These are phyloP conservation scores for Cygnus buccinator DNA, from an alignment of 2,113 vertebrate species.

Conservation along the genomic window DNA sequence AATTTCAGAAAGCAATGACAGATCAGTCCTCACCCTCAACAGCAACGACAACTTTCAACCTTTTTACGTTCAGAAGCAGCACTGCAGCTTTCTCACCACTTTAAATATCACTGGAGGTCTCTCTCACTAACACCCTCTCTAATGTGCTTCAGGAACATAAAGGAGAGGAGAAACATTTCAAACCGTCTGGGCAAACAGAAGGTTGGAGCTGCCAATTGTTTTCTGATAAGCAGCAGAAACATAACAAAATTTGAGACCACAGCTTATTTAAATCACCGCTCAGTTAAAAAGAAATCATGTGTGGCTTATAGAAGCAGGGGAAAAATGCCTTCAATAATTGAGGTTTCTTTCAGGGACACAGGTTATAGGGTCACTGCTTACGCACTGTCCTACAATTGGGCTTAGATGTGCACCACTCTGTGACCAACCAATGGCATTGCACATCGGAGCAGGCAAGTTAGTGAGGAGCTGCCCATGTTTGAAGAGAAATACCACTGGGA, in stretches of 20 bases:
- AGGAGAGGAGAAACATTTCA: slow-evolving; percentile 13
- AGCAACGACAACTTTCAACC: neutral
- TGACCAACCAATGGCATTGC: slow-evolving; percentile 45
- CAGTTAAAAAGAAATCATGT: neutral
- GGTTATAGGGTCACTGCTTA: neutral
- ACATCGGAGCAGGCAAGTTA: slow-evolving; percentile 7
- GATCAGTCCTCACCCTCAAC: neutral
- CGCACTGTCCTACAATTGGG: neutral
- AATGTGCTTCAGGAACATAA: neutral
- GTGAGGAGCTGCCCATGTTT: slow-evolving; percentile 25
- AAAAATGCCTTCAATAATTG: neutral
- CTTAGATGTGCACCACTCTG: slow-evolving; percentile 39
- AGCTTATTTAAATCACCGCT: neutral
- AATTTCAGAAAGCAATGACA: neutral
- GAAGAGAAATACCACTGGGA: slow-evolving; percentile 67
- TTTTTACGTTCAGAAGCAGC: neutral
- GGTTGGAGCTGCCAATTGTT: neutral
- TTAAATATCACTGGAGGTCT: neutral
- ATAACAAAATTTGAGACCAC: neutral
- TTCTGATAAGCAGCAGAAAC: slow-evolving; percentile 1
- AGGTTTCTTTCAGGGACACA: neutral
- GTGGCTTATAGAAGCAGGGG: neutral
- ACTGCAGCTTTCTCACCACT: neutral
- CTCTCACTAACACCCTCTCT: neutral
- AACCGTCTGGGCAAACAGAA: neutral